A percentile compares a stretch with the other conserved stretches of the same genome.
phyloP scores from a whole-genome alignment of 2,888 invertebrate genomes.

The Mythimna ferrago region DNA sequence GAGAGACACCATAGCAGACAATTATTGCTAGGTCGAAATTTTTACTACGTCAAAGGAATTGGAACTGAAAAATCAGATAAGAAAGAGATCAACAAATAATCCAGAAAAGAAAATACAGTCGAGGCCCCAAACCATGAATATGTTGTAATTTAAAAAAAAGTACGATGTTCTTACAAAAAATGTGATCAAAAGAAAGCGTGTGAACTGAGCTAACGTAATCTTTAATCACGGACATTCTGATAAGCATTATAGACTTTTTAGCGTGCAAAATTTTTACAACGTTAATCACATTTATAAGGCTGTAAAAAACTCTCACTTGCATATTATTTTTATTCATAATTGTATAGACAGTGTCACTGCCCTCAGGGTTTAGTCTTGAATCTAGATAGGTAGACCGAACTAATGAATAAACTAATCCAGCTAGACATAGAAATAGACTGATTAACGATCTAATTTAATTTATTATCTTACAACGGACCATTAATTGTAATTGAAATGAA shows the following conservation, averaged over 20 bases:
- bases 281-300: background rate
- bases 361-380: slow-evolving; percentile 11
- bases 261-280: background rate
- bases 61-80: no score
- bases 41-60: no score
- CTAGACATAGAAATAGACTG: slow-evolving; percentile 14
- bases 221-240: slow-evolving; percentile 20
- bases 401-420: slow-evolving; percentile 26
- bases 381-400: slow-evolving; percentile 5
- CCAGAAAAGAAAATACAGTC: no score
- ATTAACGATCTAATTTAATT: slow-evolving; percentile 52
- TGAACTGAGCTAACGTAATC: slow-evolving; percentile 12
- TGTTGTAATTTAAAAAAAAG: background rate
- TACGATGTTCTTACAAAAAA: background rate
- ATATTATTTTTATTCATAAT: slow-evolving; percentile 1
- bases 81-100: no score
- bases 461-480: slow-evolving; percentile 46
- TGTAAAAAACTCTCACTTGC: slow-evolving; percentile 2
- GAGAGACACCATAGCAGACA: no score
- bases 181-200: slow-evolving; percentile 40
- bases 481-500: slow-evolving; percentile 61
- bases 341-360: background rate
- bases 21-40: no score
- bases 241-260: slow-evolving; percentile 3
- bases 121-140: no score